Percentiles rank a stretch among this genome's conserved stretches.
phyloP scores from a whole-genome alignment of 2,888 invertebrate genomes.

The Pasiphila rectangulata region DNA sequence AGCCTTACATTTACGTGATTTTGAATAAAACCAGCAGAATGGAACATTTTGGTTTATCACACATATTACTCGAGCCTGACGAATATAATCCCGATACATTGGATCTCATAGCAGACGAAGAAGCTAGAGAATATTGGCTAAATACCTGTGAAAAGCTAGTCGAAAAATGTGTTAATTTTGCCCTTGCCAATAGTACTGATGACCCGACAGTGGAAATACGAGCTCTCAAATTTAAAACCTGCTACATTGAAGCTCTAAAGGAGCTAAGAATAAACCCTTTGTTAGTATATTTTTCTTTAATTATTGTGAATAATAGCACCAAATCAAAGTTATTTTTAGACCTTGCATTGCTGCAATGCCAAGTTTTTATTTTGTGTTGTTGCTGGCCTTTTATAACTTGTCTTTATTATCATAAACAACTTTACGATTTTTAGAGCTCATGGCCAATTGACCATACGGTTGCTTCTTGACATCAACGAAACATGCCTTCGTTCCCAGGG shows the following conservation, averaged over 20 bases:
- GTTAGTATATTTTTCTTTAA: constrained; percentile 77
- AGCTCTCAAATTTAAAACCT: constrained; percentile 90
- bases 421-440: constrained; percentile 79
- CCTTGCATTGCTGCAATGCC: constrained; percentile 6
- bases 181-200: constrained; percentile 85
- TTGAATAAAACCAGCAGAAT: constrained; percentile 43
- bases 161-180: constrained; percentile 91
- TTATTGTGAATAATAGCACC: not conserved
- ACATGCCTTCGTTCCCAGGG: constrained; percentile 94
- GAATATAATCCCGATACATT: constrained; percentile 95
- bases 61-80: constrained; percentile 86
- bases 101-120: constrained; percentile 91
- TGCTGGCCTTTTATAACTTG: not conserved
- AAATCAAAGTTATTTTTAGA: constrained; percentile 10
- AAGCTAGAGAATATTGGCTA: constrained; percentile 95
- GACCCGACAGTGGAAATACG: constrained; percentile 88
- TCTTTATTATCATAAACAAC: constrained; percentile 9
- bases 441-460: constrained; percentile 92
- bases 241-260: constrained; percentile 89
- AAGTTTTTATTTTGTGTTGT: constrained; percentile 6
- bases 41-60: constrained; percentile 73
- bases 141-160: constrained; percentile 93
- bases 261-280: constrained; percentile 88
- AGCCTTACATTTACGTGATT: constrained; percentile 4
- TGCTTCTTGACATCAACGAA: constrained; percentile 94